Conservation (phyloP, 1,140 invertebrate species). For the Melanaphis sacchari region DNA sequence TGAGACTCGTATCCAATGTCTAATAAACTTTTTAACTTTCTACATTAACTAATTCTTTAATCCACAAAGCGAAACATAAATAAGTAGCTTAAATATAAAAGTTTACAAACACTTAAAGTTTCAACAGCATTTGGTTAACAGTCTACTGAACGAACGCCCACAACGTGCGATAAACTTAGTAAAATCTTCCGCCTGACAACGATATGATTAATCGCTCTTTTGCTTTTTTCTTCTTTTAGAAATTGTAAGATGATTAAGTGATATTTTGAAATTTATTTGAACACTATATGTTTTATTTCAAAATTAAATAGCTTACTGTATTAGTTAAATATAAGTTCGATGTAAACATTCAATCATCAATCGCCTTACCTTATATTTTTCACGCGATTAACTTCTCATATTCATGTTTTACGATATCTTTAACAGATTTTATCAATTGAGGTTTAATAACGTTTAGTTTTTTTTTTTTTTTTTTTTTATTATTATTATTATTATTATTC, state of each 20-base stretch:
- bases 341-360: constrained; percentile 14
- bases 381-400: neutral
- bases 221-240: neutral
- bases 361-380: neutral
- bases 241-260: constrained; percentile 29
- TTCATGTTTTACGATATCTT: too few species aligned
- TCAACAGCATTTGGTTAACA: constrained; percentile 26
- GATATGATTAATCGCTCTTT: constrained; percentile 39
- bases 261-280: constrained; percentile 33
- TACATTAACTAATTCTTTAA: constrained; percentile 11
- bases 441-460: neutral
- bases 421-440: neutral
- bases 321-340: constrained; percentile 12
- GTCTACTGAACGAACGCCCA: neutral
- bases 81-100: constrained; percentile 29
- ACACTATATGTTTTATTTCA: neutral
- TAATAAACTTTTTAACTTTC: constrained; percentile 18
- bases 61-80: constrained; percentile 32
- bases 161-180: constrained; percentile 39
- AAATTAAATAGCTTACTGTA: neutral
- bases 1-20: neutral
- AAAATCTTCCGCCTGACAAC: constrained; percentile 42
- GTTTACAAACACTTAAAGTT: constrained; percentile 44
- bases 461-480: too few species aligned
- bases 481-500: neutral